Conservation (phyloP, 2,113 vertebrate species). For the Onychostruthus taczanowskii region DNA sequence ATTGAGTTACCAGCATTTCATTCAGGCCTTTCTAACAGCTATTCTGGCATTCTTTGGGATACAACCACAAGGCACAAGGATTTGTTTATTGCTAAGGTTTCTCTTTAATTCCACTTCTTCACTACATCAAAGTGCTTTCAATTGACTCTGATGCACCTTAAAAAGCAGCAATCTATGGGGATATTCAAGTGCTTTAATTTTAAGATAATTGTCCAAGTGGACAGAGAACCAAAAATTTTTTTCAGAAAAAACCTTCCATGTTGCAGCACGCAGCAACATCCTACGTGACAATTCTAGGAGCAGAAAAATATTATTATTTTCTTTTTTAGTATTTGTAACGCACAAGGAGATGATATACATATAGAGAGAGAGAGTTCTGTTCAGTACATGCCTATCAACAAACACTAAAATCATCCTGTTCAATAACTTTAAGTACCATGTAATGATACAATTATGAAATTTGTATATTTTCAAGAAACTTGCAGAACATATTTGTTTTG, state of each 20-base stretch:
- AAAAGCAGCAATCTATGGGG: background rate
- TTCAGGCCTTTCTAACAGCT: background rate
- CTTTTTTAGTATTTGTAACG: background rate
- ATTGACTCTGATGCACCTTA: rapidly evolving
- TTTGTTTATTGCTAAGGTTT: background rate
- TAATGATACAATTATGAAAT: background rate
- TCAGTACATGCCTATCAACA: background rate
- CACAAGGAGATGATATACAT: background rate
- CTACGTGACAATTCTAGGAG: background rate
- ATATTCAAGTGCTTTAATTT: background rate
- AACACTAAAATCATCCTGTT: background rate
- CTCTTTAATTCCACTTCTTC: background rate
- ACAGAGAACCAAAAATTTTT: background rate
- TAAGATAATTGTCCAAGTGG: background rate
- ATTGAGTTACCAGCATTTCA: background rate
- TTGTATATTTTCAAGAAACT: background rate
- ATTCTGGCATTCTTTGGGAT: background rate
- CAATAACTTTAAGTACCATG: background rate
- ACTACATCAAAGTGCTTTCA: background rate
- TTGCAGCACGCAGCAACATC: background rate
- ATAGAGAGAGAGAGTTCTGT: background rate
- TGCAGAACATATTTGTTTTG: background rate
- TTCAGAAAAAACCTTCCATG: background rate
- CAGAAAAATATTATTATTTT: background rate
- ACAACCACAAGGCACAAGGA: background rate